These are phyloP conservation scores for Neogobius melanostomus DNA, from an alignment of 2,113 vertebrate species.

Conservation along the genomic window DNA sequence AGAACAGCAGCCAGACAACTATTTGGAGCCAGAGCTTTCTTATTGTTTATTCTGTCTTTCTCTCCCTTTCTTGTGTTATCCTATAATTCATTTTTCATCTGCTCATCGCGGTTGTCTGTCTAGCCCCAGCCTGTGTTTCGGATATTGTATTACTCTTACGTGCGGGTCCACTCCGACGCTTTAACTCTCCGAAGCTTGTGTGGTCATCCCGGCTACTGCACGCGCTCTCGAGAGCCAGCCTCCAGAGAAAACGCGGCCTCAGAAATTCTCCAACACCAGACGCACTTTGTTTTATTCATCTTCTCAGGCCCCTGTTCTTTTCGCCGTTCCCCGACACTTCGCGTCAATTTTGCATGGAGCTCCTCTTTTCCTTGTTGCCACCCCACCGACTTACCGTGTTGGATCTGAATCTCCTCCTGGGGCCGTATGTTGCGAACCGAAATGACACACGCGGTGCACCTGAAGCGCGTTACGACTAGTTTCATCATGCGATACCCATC, in stretches of 20 bases:
- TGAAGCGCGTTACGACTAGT: conserved; percentile 61
- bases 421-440: conserved; percentile 25
- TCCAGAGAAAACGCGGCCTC: conserved; percentile 76
- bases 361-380: conserved; percentile 43
- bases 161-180: conserved; percentile 20
- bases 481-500: conserved; percentile 58
- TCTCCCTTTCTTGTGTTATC: conserved; percentile 62
- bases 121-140: conserved; percentile 55
- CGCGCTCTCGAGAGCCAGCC: conserved; percentile 50
- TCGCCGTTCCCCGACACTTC: conserved; percentile 59
- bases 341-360: conserved; percentile 74
- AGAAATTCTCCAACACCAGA: conserved; percentile 73
- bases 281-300: conserved; percentile 78
- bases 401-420: conserved; percentile 53
- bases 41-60: conserved; percentile 70
- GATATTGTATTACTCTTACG: conserved; percentile 63
- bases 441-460: conserved; percentile 55
- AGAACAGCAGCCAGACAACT: conserved; percentile 39
- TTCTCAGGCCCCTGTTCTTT: conserved; percentile 44
- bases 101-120: conserved; percentile 59
- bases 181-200: conserved; percentile 41
- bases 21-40: conserved; percentile 58
- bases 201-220: conserved; percentile 20
- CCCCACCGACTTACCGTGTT: conserved; percentile 55
- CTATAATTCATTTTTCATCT: conserved; percentile 75